phyloP scores from a whole-genome alignment of 2,888 invertebrate species.

The Zygothrica quintamaculata region DNA sequence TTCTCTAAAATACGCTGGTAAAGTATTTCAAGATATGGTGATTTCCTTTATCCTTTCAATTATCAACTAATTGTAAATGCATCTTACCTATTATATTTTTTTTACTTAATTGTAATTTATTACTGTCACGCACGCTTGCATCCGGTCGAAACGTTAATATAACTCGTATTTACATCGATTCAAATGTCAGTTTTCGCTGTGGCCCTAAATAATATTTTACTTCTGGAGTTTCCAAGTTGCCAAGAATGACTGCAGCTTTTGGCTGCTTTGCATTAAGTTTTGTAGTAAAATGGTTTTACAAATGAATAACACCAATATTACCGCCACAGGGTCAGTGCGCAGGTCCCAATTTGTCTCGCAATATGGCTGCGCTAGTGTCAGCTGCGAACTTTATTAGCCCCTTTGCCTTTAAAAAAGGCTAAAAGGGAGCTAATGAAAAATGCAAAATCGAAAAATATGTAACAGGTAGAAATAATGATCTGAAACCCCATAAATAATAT shows the following conservation, averaged over 20 bases:
- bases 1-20: slow-evolving; percentile 82
- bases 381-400: background rate
- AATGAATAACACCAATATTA: slow-evolving; percentile 16
- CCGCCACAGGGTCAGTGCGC: slow-evolving; percentile 42
- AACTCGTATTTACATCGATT: slow-evolving; percentile 28
- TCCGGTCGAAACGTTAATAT: slow-evolving; percentile 49
- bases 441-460: too few species aligned
- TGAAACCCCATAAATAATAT: too few species aligned
- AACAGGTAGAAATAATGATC: too few species aligned
- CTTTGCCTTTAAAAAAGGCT: too few species aligned
- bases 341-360: slow-evolving; percentile 30
- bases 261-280: slow-evolving; percentile 38
- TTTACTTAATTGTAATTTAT: slow-evolving; percentile 58
- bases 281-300: slow-evolving; percentile 44
- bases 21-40: slow-evolving; percentile 69
- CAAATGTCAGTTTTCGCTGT: slow-evolving; percentile 2
- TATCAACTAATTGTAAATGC: slow-evolving; percentile 25
- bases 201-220: slow-evolving; percentile 8
- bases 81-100: slow-evolving; percentile 8
- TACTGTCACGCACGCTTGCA: slow-evolving; percentile 70
- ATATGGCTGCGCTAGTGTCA: slow-evolving; percentile 1
- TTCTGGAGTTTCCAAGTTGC: slow-evolving; percentile 55
- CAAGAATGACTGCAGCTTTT: slow-evolving; percentile 71
- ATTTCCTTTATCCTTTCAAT: slow-evolving; percentile 52
- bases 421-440: too few species aligned